These are phyloP conservation scores for Anhinga rufa DNA, from an alignment of 2,113 vertebrate species.

Conservation along the genomic window DNA sequence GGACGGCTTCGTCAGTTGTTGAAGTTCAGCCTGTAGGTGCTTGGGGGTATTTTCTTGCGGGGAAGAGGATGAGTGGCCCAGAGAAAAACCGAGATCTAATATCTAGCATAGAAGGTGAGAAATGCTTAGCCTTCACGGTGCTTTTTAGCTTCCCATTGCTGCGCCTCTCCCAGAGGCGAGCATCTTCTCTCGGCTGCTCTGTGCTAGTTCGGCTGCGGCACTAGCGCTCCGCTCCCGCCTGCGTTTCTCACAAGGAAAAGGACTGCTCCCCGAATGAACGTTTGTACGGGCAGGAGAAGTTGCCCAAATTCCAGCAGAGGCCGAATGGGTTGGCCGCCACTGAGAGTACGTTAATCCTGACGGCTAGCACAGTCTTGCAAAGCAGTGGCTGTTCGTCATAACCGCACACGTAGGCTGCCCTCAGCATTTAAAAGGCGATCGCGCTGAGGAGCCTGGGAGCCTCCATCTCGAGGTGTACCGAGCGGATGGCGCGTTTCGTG, in stretches of 20 bases:
- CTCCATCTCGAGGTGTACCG: rapidly evolving
- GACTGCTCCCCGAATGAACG: rapidly evolving
- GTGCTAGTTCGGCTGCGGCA: rapidly evolving
- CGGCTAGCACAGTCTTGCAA: neutral
- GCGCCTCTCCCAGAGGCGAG: too few relatives aligned
- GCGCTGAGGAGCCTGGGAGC: neutral
- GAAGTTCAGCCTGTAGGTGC: neutral
- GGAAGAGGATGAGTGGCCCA: too few relatives aligned
- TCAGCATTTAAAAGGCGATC: rapidly evolving
- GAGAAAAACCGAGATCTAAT: neutral
- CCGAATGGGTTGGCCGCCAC: neutral
- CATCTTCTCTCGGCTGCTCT: neutral
- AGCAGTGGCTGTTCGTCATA: rapidly evolving
- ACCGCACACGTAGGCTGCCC: rapidly evolving
- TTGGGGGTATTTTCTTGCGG: neutral
- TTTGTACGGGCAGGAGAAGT: neutral
- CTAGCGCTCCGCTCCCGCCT: neutral
- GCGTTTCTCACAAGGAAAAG: too few relatives aligned
- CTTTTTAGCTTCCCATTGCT: neutral
- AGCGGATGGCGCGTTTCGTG: too few relatives aligned
- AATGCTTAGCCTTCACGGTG: neutral
- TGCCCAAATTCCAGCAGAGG: neutral
- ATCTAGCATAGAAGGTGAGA: neutral
- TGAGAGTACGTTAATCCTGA: neutral
- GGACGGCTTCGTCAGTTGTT: neutral